Percentiles rank a stretch among this genome's conserved stretches.
These are phyloP conservation scores for Petrocephalus zakoni DNA, from an alignment of 2,113 vertebrate species.

Conservation along the genomic window DNA sequence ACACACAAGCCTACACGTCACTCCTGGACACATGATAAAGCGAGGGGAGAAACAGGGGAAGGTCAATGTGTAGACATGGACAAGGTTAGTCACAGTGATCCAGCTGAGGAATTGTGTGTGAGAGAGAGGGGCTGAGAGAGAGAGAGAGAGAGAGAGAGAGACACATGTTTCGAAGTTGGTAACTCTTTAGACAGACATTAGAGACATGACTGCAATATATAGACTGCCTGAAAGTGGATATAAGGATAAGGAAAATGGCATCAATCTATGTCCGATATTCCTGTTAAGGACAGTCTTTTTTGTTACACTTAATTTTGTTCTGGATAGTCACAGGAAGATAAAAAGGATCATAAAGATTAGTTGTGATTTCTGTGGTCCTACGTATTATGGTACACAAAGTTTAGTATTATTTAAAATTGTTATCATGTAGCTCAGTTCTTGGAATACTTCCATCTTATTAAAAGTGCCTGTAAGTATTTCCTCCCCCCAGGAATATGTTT, in stretches of 20 bases:
- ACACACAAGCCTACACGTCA: conserved; percentile 10
- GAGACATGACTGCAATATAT: background rate
- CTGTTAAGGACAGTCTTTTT: background rate
- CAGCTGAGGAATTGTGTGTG: background rate
- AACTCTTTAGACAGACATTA: background rate
- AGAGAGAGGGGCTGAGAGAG: background rate
- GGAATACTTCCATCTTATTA: background rate
- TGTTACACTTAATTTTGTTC: background rate
- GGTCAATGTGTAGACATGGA: background rate
- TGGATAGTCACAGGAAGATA: no score
- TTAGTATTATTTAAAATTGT: background rate
- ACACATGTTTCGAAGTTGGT: background rate
- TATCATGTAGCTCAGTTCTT: background rate
- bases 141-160: background rate
- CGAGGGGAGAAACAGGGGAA: background rate
- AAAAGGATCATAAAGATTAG: background rate
- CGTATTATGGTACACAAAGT: background rate
- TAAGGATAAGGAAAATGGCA: background rate
- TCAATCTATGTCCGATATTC: background rate
- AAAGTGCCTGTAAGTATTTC: background rate
- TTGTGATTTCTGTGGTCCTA: background rate
- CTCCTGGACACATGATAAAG: background rate
- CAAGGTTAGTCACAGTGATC: background rate
- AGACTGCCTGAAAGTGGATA: background rate
- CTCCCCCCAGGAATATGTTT: background rate